phyloP scores from a whole-genome alignment of 2,797 vertebrate genomes.

The Siniperca scherzeri region DNA sequence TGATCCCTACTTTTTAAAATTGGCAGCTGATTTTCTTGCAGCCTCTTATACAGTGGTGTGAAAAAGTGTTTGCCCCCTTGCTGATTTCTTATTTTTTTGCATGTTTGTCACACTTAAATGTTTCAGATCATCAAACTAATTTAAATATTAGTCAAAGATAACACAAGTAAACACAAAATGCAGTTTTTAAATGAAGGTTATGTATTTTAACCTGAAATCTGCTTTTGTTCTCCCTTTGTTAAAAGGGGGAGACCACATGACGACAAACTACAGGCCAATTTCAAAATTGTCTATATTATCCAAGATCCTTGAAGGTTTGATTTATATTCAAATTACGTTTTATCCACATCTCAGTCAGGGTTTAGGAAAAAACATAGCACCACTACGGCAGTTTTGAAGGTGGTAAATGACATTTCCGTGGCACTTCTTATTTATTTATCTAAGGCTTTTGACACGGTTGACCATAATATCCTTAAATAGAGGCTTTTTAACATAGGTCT shows the following conservation, averaged over 20 bases:
- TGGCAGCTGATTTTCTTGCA: not conserved
- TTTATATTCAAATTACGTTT: not conserved
- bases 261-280: not conserved
- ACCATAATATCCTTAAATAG: too few relatives aligned
- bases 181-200: not conserved
- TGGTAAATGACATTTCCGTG: not conserved
- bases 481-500: too few relatives aligned
- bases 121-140: too few relatives aligned
- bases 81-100: too few relatives aligned
- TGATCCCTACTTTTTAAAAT: not conserved
- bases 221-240: too few relatives aligned
- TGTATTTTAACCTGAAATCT: not conserved
- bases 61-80: too few relatives aligned
- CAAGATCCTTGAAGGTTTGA: not conserved
- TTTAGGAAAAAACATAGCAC: too few relatives aligned
- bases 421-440: not conserved
- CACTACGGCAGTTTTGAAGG: not conserved
- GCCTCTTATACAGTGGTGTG: not conserved
- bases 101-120: too few relatives aligned
- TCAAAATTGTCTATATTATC: not conserved
- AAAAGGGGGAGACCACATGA: too few relatives aligned
- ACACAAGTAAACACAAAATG: too few relatives aligned
- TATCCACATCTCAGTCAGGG: not conserved
- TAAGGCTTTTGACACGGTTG: too few relatives aligned
- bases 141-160: too few relatives aligned